These are phyloP conservation scores for Stylophora pistillata DNA, from an alignment of 64 coral and sea anemone species.

Conservation along the genomic window DNA sequence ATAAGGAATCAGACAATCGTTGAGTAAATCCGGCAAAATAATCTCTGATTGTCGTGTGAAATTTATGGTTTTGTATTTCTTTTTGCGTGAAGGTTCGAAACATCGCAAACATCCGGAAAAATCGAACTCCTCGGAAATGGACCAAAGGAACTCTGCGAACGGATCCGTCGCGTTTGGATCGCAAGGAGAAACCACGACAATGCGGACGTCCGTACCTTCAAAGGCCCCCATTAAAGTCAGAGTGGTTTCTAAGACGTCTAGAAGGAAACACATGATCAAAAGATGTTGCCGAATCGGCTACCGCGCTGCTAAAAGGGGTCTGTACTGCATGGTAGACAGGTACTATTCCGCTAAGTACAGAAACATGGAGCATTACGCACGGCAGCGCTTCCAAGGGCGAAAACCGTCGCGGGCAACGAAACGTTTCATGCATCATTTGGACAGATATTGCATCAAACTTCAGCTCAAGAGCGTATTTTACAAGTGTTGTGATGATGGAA, in stretches of 20 bases:
- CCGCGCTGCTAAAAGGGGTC: neutral
- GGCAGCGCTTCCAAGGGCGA: neutral
- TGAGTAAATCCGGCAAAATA: neutral
- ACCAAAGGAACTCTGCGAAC: neutral
- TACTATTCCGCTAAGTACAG: neutral
- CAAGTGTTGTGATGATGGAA: conserved; percentile 20
- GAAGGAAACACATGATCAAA: neutral
- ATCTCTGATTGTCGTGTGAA: no score
- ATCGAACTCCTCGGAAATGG: conserved; percentile 2
- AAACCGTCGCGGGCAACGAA: neutral
- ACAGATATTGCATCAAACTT: conserved; percentile 15
- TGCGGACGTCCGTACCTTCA: neutral
- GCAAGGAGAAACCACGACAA: neutral
- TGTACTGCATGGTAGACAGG: neutral
- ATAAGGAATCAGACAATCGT: neutral
- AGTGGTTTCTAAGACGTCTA: neutral
- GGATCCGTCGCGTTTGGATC: conserved; percentile 1
- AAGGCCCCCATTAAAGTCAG: neutral
- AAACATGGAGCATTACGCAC: conserved; percentile 29
- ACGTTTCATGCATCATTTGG: conserved; percentile 8
- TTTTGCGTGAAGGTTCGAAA: conserved; percentile 19
- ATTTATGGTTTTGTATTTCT: neutral
- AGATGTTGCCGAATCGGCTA: conserved; percentile 27
- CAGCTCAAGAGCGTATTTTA: conserved; percentile 16
- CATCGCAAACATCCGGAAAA: conserved; percentile 37